Percentiles rank a stretch among this genome's conserved stretches.
Conservation (phyloP, 2,888 invertebrate genomes). For the Drosophila subquinaria region DNA sequence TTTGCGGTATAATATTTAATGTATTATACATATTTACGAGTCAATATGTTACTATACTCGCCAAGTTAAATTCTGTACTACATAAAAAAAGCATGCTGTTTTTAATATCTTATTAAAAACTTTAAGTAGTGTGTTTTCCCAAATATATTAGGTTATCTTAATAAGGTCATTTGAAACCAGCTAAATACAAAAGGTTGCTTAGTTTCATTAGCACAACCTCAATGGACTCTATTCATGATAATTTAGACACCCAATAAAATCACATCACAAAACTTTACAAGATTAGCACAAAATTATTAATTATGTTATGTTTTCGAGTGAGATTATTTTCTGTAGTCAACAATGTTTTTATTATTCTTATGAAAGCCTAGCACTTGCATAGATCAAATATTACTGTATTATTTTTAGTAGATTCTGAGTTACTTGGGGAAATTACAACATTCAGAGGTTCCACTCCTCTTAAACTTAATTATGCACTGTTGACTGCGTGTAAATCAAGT, state of each 20-base stretch:
- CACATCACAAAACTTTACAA: too few relatives aligned
- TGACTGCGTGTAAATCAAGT: constrained; percentile 6
- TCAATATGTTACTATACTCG: background rate
- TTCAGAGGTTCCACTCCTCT: background rate
- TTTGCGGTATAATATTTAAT: constrained; percentile 30
- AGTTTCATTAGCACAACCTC: background rate
- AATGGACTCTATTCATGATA: too few relatives aligned
- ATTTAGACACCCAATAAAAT: too few relatives aligned
- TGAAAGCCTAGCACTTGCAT: background rate
- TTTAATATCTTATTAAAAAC: too few relatives aligned
- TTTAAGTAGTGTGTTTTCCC: too few relatives aligned
- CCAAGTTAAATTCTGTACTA: too few relatives aligned
- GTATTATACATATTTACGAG: background rate
- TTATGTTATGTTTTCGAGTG: background rate
- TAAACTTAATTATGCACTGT: background rate
- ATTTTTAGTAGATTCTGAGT: background rate
- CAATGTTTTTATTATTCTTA: background rate
- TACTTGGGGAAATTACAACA: background rate
- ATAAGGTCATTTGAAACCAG: background rate
- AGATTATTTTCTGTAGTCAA: background rate
- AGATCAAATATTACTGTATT: background rate
- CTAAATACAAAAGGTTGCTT: background rate
- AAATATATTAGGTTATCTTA: too few relatives aligned
- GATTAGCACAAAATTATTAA: too few relatives aligned
- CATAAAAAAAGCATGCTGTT: too few relatives aligned